phyloP scores from a whole-genome alignment of 2,888 invertebrate genomes.

The Oegoconia quadripuncta region DNA sequence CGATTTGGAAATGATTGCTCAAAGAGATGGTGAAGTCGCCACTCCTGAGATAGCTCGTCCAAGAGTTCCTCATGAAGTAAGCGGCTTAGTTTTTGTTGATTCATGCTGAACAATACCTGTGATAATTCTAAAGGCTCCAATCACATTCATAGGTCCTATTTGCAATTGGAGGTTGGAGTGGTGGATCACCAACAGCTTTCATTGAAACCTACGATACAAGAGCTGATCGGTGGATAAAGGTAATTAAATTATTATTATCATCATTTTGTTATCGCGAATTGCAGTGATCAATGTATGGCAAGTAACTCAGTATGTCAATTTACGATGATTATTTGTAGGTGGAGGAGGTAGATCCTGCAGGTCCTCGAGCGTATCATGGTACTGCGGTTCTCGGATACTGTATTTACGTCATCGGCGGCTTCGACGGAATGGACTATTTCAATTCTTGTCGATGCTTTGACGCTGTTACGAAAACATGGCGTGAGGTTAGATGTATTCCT shows the following conservation, averaged over 20 bases:
- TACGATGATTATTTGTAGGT: slow-evolving; percentile 64
- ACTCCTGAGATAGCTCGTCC: slow-evolving; percentile 91
- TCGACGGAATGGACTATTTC: slow-evolving; percentile 93
- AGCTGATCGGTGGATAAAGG: slow-evolving; percentile 93
- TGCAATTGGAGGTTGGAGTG: slow-evolving; percentile 80
- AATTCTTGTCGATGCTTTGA: slow-evolving; percentile 93
- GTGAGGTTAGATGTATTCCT: slow-evolving; percentile 74
- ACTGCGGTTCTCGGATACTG: slow-evolving; percentile 91
- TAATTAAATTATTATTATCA: slow-evolving; percentile 31
- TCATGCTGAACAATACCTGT: not conserved
- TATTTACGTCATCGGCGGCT: slow-evolving; percentile 95
- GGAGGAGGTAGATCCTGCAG: slow-evolving; percentile 88
- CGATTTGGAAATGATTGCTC: slow-evolving; percentile 92
- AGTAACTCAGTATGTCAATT: slow-evolving; percentile 1
- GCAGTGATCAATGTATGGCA: not conserved
- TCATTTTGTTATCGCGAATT: not conserved
- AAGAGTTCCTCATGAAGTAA: slow-evolving; percentile 89
- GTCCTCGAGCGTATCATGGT: slow-evolving; percentile 96
- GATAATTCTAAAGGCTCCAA: not conserved
- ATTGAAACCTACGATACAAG: slow-evolving; percentile 94
- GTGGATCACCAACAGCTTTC: slow-evolving; percentile 85
- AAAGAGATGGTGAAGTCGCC: slow-evolving; percentile 87
- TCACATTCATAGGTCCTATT: slow-evolving; percentile 82
- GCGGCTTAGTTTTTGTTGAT: no score
- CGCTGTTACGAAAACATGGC: slow-evolving; percentile 90